Percentiles rank a stretch among this genome's conserved stretches.
Evolutionary conservation across 2,113 vertebrate genomes (phyloP).

Genomic region (Addax nasomaculatus): DNA sequence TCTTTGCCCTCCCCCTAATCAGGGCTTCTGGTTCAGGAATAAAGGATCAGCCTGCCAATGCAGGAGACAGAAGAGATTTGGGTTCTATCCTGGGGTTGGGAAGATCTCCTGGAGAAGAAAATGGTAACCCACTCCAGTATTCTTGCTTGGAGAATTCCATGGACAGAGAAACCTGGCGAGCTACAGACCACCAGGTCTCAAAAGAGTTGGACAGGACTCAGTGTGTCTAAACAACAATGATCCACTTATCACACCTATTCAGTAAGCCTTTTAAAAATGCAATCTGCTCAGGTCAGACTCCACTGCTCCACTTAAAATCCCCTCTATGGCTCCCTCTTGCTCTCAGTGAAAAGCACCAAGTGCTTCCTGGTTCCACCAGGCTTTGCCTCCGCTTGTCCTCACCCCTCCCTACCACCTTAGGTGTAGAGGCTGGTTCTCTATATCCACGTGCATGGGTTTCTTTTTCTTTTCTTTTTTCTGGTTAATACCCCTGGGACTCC

Average conservation of each 20-base stretch:
- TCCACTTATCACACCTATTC: not conserved
- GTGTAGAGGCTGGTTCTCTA: not conserved
- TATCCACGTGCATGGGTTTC: accelerated
- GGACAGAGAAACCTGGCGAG: not conserved
- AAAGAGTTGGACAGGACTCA: not conserved
- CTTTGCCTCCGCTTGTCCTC: no score
- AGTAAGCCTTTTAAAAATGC: not conserved
- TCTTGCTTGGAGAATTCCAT: not conserved
- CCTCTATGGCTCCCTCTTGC: not conserved
- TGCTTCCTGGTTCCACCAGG: not conserved
- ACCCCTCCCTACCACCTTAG: not conserved
- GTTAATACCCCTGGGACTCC: not conserved
- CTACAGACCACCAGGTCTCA: not conserved
- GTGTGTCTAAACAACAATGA: not conserved
- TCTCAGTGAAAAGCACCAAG: not conserved
- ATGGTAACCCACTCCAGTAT: not conserved
- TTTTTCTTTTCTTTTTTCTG: not conserved
- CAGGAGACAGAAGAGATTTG: not conserved
- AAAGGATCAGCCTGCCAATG: not conserved
- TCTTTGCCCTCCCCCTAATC: not conserved
- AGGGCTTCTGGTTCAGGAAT: not conserved
- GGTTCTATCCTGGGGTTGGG: not conserved
- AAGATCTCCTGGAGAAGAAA: not conserved
- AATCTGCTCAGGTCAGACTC: not conserved
- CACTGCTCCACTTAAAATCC: not conserved